These are phyloP conservation scores for Ichneumoninae sp. DNA, from an alignment of 2,888 invertebrate genomes.

Conservation along the genomic window DNA sequence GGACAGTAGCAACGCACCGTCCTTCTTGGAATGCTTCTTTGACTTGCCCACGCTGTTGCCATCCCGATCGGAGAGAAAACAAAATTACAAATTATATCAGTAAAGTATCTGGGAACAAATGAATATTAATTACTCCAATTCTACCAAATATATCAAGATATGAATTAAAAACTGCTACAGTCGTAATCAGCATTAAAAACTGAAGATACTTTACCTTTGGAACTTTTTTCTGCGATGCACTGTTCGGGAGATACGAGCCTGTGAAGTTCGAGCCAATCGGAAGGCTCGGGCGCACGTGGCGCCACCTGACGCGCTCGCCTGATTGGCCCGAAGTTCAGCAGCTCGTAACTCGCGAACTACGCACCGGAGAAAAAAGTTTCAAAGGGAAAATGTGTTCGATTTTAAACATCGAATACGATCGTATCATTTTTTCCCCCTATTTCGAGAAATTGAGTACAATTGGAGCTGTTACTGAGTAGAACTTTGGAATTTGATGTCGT, in stretches of 20 bases:
- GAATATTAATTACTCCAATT: background rate
- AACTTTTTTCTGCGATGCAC: background rate
- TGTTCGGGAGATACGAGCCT: background rate
- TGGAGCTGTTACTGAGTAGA: no score
- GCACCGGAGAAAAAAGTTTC: background rate
- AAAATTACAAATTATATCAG: constrained; percentile 20
- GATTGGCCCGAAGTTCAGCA: background rate
- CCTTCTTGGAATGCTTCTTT: constrained; percentile 90
- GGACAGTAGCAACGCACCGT: constrained; percentile 85
- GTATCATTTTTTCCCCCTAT: background rate
- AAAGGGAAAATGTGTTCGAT: background rate
- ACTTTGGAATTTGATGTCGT: no score
- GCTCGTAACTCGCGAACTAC: background rate
- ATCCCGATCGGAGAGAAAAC: constrained; percentile 1
- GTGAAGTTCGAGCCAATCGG: background rate
- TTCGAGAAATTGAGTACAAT: background rate
- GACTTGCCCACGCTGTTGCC: constrained; percentile 86
- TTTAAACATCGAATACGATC: background rate
- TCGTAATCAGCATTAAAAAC: background rate
- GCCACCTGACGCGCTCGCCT: background rate
- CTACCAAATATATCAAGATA: background rate
- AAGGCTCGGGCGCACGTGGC: background rate
- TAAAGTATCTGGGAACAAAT: background rate
- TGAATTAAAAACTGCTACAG: background rate
- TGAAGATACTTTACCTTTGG: background rate